Evolutionary conservation across 2,888 invertebrate genomes (phyloP), one percentile per base, ranked within the genome.

Genomic region (Chrysomela aeneicollis): DNA sequence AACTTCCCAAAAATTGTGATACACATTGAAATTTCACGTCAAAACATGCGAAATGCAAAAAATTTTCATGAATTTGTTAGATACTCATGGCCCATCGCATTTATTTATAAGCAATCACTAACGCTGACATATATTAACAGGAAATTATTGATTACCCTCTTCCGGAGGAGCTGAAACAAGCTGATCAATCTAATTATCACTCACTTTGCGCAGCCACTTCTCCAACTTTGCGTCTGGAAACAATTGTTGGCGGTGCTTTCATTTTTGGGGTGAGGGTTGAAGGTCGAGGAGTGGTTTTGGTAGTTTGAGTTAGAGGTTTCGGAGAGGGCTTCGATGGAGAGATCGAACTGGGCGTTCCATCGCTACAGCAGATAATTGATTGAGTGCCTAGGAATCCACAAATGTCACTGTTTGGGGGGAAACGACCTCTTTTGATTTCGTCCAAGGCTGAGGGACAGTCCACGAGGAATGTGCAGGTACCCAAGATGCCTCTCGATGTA

Each of bases 361-460:
- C n/a, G 3, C 64, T 58, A 61, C 80, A 80, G 68, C 80, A 80
- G 5, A 80, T 74, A 47, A 79, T 75, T 1, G 77, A 71, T 51
- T 72, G 61, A 1, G 72, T 72, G 1, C 74, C 76, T 46, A 68
- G 26, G 67, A 77, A 79, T 12, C 78, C 76, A 64, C 80, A 80
- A 6, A 65, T 72, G 19, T 66, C 57, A n/a, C n/a, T n/a, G n/a
- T n/a, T n/a, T 64, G 71, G 68, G 0, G 79, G 78, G 57, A 64
- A 69, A 18, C 67, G 64, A 18, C 74, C 67, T 15, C 63, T 66
- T 47, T 53, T 62, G 12, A 80, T 17, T 9, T 68, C 70, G 15
- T 63, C 63, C 32, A 74, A 47, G 17, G 74, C 78, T 22, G 59
- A 18, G 26, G 70, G 72, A 59, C 80, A 80, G 8, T 72, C 59